A percentile compares a stretch with the other conserved stretches of the same genome.
These are phyloP conservation scores for Ennomos fuscantarius DNA, from an alignment of 2,888 invertebrate genomes.

Conservation along the genomic window DNA sequence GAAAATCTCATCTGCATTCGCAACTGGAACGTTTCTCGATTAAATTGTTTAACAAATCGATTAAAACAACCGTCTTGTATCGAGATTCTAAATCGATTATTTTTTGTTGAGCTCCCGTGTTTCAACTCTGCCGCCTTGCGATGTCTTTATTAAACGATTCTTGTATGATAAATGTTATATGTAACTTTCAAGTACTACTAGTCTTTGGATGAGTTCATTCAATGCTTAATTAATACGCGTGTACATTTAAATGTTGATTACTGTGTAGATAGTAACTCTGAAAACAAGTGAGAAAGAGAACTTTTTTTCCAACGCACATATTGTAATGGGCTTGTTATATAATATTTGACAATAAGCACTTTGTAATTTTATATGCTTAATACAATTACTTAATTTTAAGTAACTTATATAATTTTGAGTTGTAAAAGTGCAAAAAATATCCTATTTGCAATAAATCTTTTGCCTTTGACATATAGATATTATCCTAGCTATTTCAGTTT, in stretches of 20 bases:
- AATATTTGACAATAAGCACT: no score
- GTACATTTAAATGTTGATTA: background rate
- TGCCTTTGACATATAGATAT: no score
- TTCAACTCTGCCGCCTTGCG: conserved; percentile 62
- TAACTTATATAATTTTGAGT: no score
- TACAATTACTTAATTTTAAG: no score
- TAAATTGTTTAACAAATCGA: conserved; percentile 81
- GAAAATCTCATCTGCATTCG: conserved; percentile 69
- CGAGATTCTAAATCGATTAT: conserved; percentile 69
- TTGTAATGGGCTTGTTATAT: no score
- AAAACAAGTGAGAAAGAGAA: no score
- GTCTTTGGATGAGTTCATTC: conserved; percentile 10
- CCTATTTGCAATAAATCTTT: no score
- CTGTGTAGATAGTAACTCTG: no score
- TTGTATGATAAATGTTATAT: conserved; percentile 25
- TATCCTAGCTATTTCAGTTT: no score
- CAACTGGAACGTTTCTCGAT: conserved; percentile 65
- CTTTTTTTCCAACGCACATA: no score
- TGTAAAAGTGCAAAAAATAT: no score
- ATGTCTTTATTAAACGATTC: conserved; percentile 68
- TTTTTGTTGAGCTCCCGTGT: conserved; percentile 61
- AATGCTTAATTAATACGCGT: background rate
- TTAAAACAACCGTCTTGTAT: conserved; percentile 71
- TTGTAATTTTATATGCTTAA: no score
- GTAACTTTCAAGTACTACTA: conserved; percentile 22